Evolutionary conservation across 2,888 invertebrate species (phyloP), one percentile per base, ranked within the genome.

Genomic region (Andrena fulva): DNA sequence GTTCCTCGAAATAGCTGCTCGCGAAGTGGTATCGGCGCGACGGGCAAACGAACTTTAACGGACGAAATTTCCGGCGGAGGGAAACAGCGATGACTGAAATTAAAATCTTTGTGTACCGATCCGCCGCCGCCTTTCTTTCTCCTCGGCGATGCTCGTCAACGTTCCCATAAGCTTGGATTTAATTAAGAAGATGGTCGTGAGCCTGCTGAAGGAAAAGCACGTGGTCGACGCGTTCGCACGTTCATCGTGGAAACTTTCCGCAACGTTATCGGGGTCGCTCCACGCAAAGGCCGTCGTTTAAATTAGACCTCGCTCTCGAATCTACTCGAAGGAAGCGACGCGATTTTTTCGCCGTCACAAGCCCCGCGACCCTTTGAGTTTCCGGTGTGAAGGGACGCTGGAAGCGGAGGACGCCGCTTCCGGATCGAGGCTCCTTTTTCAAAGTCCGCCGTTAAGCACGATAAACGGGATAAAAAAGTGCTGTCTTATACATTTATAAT

Each of bases 401-500:
- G 31, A 2, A 70, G 29, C n/a, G 29, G 10, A 16, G 42, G 60
- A 31, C 54, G 35, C 35, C 59, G 27, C 20, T 59, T n/a, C 42
- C 8, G 59, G 62, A 62, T 70, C 56, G 33, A 56, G 12, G 50
- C 54, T 69, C 52, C 72, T 82, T 82, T 84, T 72, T 82, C 80
- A 82, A 62, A 67, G 73, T 75, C 75, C 54, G 16, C 24, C 63
- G 72, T 75, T 62, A 82, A 79, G 64, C 63, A 31, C 84, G 84
- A 88, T 88, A 87, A 87, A 79, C 59, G 76, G 76, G 80, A 88
- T 85, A 80, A 85, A 86, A 79, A 79, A 82, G 72, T 59, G 56
- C 27, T 71, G 74, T 64, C 70, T 68, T 86, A 78, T 81, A 88
- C 86, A 87, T 87, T 87, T 88, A 86, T 88, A 87, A 87, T 85